Percentiles rank a stretch among this genome's conserved stretches.
Conservation (phyloP, 1,140 invertebrate species). For the Andricus grossulariae region DNA sequence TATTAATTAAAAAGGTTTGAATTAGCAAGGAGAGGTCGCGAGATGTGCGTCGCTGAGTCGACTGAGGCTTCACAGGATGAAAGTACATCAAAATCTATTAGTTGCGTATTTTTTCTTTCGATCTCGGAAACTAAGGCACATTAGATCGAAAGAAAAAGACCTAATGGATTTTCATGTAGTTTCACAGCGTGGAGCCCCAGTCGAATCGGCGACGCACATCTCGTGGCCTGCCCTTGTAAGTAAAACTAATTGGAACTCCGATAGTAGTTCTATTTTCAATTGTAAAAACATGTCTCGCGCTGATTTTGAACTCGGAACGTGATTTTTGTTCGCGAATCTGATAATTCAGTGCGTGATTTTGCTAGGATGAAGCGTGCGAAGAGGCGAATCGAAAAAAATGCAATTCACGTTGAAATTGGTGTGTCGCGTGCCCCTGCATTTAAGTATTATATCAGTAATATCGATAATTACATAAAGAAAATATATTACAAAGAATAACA, state of each 20-base stretch:
- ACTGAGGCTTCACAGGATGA: too few relatives aligned
- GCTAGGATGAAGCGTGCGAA: constrained; percentile 53
- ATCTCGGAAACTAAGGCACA: too few relatives aligned
- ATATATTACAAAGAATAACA: constrained; percentile 69
- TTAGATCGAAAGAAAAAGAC: too few relatives aligned
- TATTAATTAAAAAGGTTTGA: not conserved
- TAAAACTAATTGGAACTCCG: too few relatives aligned
- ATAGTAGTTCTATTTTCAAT: not conserved
- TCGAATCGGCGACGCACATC: too few relatives aligned
- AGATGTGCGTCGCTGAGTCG: too few relatives aligned
- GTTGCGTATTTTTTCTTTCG: too few relatives aligned
- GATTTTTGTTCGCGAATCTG: constrained; percentile 31
- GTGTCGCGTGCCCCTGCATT: constrained; percentile 69
- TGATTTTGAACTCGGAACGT: not conserved
- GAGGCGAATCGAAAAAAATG: constrained; percentile 39
- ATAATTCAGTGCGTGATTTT: constrained; percentile 48
- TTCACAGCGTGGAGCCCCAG: too few relatives aligned
- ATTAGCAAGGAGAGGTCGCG: not conserved
- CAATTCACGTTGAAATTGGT: constrained; percentile 50
- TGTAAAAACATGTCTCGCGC: not conserved
- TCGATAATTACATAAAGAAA: constrained; percentile 71
- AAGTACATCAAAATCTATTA: too few relatives aligned
- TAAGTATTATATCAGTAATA: constrained; percentile 72
- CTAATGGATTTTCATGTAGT: too few relatives aligned
- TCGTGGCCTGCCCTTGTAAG: too few relatives aligned